Evolutionary conservation across 2,888 invertebrate species (phyloP).

Genomic region (Diplazon laetatorius): DNA sequence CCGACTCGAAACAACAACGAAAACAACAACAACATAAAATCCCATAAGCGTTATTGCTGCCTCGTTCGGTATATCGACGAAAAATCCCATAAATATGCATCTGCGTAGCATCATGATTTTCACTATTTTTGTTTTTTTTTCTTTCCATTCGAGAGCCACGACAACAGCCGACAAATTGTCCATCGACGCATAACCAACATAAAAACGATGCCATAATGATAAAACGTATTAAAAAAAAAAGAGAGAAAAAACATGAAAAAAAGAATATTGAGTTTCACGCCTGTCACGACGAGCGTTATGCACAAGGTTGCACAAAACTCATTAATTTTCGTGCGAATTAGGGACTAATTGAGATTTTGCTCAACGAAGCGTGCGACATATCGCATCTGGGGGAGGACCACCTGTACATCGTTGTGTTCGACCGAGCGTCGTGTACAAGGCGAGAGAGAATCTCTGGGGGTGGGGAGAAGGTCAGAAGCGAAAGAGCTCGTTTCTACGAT

Average conservation of each 20-base stretch:
- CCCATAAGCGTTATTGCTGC: no score
- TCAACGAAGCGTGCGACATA: conserved; percentile 39
- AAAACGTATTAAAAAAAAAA: neutral
- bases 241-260: no score
- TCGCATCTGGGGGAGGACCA: conserved; percentile 31
- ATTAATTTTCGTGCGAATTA: conserved; percentile 33
- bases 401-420: neutral
- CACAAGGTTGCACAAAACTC: neutral
- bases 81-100: no score
- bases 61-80: no score
- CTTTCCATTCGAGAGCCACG: no score
- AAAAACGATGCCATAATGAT: no score
- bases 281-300: neutral
- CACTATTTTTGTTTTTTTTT: no score
- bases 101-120: no score
- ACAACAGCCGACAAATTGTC: no score
- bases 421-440: conserved; percentile 14
- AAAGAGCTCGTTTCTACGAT: conserved; percentile 50
- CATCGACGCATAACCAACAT: no score
- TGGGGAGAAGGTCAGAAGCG: conserved; percentile 29
- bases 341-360: conserved; percentile 51
- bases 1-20: no score
- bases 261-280: conserved; percentile 1
- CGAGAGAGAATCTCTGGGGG: conserved; percentile 48
- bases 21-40: no score